Percentiles rank a stretch among this genome's conserved stretches.
Evolutionary conservation across 1,140 invertebrate genomes (phyloP).

Genomic region (Limonius californicus): DNA sequence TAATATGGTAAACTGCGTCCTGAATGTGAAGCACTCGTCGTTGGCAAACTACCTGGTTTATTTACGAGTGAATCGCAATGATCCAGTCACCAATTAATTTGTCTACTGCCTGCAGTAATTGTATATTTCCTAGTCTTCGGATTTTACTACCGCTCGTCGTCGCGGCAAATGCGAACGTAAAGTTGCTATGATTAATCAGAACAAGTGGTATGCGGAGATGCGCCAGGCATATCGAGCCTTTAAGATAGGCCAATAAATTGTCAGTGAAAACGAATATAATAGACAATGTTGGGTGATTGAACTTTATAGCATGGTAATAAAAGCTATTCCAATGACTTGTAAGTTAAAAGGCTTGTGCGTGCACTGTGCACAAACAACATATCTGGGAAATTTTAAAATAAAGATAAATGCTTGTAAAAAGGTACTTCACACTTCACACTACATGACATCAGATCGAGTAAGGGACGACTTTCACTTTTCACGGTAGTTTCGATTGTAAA

Average conservation of each 20-base stretch:
- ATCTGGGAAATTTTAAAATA: too few relatives aligned
- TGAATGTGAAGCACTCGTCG: not conserved
- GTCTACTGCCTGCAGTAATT: slow-evolving; percentile 35
- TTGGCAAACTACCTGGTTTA: slow-evolving; percentile 16
- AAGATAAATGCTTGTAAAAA: too few relatives aligned
- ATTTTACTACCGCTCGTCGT: slow-evolving; percentile 7
- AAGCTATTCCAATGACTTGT: too few relatives aligned
- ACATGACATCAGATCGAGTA: too few relatives aligned
- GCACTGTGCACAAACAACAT: too few relatives aligned
- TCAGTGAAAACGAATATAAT: slow-evolving; percentile 10
- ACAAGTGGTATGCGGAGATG: slow-evolving; percentile 13
- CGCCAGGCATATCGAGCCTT: not conserved
- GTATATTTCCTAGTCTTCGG: slow-evolving; percentile 14
- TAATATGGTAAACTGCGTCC: too few relatives aligned
- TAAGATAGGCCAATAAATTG: not conserved
- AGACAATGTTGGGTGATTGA: slow-evolving; percentile 7
- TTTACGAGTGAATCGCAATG: slow-evolving; percentile 29
- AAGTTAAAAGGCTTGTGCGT: too few relatives aligned
- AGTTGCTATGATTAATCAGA: slow-evolving; percentile 4
- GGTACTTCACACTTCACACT: too few relatives aligned
- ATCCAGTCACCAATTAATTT: slow-evolving; percentile 39
- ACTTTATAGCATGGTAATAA: not conserved
- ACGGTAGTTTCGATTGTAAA: too few relatives aligned
- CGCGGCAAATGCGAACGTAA: not conserved
- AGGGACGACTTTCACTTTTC: too few relatives aligned